These are phyloP conservation scores for Myiozetetes cayanensis DNA, from an alignment of 2,113 vertebrate species.

Conservation along the genomic window DNA sequence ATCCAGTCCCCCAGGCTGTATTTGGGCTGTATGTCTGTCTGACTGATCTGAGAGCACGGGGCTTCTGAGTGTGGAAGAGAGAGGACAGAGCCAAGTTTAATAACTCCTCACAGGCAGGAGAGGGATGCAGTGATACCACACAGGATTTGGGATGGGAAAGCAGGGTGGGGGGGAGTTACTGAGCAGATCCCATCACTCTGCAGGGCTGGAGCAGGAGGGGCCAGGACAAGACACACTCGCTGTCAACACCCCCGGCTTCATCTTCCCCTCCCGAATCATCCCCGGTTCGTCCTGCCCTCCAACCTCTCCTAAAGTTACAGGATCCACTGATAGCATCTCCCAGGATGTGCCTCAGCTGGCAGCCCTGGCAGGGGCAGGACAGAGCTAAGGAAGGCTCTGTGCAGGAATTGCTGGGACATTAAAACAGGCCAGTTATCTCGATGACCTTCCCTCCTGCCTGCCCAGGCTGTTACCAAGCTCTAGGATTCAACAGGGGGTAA, in stretches of 20 bases:
- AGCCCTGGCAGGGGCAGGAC: not conserved
- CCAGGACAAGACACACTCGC: not conserved
- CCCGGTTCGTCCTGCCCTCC: not conserved
- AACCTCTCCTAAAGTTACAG: conserved; percentile 18
- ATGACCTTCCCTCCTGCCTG: conserved; percentile 55
- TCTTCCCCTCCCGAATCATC: not conserved
- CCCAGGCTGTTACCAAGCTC: not conserved
- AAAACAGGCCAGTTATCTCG: conserved; percentile 22
- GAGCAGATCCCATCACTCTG: not conserved
- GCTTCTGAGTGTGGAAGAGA: rapidly evolving
- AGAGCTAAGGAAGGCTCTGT: not conserved
- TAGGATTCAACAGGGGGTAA: not conserved
- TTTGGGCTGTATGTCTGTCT: rapidly evolving
- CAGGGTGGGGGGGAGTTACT: not conserved
- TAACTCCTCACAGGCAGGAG: not conserved
- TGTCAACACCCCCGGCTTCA: not conserved
- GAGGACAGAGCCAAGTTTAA: not conserved
- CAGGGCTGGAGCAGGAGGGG: not conserved
- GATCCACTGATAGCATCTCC: conserved; percentile 30
- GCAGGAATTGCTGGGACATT: not conserved
- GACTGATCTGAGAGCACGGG: not conserved
- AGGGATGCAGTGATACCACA: rapidly evolving
- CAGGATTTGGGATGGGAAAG: not conserved
- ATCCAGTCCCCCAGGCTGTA: not conserved
- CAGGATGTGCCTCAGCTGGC: conserved; percentile 29